Evolutionary conservation across 1,140 invertebrate species (phyloP), one percentile per base, ranked within the genome.

Genomic region (Drosophila pseudoobscura): DNA sequence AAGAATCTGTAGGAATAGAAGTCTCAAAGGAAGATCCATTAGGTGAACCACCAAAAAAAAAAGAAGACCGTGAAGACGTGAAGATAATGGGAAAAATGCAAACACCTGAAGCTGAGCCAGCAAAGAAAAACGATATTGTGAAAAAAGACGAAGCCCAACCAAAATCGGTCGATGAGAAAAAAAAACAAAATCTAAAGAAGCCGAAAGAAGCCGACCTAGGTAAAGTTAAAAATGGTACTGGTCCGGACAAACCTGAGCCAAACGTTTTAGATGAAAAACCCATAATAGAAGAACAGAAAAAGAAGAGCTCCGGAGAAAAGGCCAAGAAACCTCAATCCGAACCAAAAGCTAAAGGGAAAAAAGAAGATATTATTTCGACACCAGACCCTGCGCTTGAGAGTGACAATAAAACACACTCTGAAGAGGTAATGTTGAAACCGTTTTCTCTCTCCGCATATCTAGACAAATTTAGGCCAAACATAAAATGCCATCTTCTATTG

Each of bases 71-170:
- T 31, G 53, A 65, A 60, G 31, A 53, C 44, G 39, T 24, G 22
- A 6, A 46, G 47, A 68, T 62, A 41, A 39, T 3, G 3, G 44
- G 52, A 17, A 54, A 75, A 54, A 61, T 54, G 43, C 74, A 72
- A 54, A 41, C 58, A 51, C 2, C 35, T 8, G 55, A 60, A 20
- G 44, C 64, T 53, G 60, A 68, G 62, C 31, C 70, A 39, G 55
- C 69, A 44, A 47, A 46, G 35, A 73, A 57, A 51, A 69, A 65
- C n/a, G 52, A 46, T 31, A 66, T 77, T 58, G 17, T 26, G 44
- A 75, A 50, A 46, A 74, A 47, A 43, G 59, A 78, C 20, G 54
- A 63, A 17, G 29, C 50, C 46, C 64, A 54, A 47, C 52, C 9
- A 53, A 63, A 22, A 39, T 20, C 8, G 54, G 11, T 13, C 11